Base-by-base conservation (phyloP, 2,113 vertebrate genomes). In the Lagopus leucura region DNA sequence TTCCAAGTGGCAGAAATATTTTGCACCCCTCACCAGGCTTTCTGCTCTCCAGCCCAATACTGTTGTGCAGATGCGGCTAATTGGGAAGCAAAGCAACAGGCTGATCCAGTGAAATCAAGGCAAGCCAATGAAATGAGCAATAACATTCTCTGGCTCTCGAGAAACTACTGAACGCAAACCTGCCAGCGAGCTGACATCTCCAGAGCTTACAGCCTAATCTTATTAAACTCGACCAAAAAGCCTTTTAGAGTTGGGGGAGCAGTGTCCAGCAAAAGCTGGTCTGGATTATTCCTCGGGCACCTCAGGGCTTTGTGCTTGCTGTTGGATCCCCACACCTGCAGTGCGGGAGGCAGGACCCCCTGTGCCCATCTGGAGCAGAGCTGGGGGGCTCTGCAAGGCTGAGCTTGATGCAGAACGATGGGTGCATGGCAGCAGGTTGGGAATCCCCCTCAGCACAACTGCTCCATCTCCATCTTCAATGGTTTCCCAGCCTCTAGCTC, bases 181-280 rank as follows among this genome's bases (percentile, higher is more conserved):
- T 74, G 94, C 95, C 95, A 96, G 92, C 86, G n/a, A 28, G 76
- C 91, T 81, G 96, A 96, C 87, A 89, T 85, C 87, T 80, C 96
- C 75, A 24, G 66, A 69, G 72, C 64, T 58, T 22, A 55, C 87
- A 91, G 25, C 42, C 94, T 92, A 71, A 94, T 93, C 91, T 88
- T 32, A 50, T 95, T 96, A 95, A 95, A 80, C 67, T 66, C 18
- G 0, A 89, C 84, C 91, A 85, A 89, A 90, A 92, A 89, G 92
- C 75, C 85, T 93, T 77, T 88, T 27, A 25, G 95, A 93, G 64
- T 25, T 48, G 89, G 87, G 82, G 89, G 71, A 91, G 72, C 40
- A 4, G 0, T 32, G 64, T 94, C 89, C 90, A 93, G 88, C 4
- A 4, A 76, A 60, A 92, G 75, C 84, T 66, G 91, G 22, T 69